Evolutionary conservation across 2,113 vertebrate species (phyloP).

Genomic region (Ia io): DNA sequence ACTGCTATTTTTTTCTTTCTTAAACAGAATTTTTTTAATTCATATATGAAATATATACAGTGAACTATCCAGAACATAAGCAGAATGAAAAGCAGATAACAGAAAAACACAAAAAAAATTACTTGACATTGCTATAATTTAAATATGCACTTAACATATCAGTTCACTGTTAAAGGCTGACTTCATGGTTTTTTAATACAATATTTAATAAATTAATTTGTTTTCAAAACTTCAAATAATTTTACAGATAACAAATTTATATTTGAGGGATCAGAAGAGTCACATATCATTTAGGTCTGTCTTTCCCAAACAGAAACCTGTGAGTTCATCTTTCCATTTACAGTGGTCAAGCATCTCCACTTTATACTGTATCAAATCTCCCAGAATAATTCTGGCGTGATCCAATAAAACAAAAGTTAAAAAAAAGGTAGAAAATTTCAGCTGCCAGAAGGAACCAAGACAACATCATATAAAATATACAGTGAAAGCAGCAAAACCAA

Average conservation of each 20-base stretch:
- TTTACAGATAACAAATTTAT: background rate
- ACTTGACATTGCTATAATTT: background rate
- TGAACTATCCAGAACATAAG: background rate
- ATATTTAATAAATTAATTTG: slow-evolving; percentile 9
- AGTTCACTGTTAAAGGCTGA: background rate
- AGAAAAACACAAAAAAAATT: background rate
- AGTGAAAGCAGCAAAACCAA: background rate
- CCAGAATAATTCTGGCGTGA: background rate
- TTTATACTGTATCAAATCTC: background rate
- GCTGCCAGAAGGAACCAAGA: background rate
- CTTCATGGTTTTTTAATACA: background rate
- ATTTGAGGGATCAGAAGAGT: background rate
- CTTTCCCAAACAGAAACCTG: background rate
- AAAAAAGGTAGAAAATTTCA: background rate
- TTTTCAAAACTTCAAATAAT: slow-evolving; percentile 28
- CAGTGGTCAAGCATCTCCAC: background rate
- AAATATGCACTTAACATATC: background rate
- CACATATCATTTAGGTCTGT: background rate
- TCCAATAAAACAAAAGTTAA: background rate
- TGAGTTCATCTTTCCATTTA: background rate
- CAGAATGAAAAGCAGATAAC: background rate
- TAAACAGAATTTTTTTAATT: background rate
- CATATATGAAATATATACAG: background rate
- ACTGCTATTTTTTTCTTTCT: background rate
- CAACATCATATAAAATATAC: slow-evolving; percentile 5